Base-by-base conservation (phyloP, 2,797 vertebrate genomes). In the Columba guinea region DNA sequence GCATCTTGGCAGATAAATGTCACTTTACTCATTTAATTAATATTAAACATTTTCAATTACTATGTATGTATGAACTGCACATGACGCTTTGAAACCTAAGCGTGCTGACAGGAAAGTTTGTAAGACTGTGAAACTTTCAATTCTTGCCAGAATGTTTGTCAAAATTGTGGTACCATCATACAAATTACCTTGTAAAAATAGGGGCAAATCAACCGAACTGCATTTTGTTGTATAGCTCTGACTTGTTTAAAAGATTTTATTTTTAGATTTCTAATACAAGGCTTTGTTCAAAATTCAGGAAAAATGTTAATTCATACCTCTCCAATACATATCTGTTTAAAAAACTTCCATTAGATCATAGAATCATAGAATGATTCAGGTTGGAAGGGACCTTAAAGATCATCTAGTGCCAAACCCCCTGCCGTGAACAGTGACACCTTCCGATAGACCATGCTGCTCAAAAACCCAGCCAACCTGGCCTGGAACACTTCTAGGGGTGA, bases 31-130 rank as follows among this genome's bases (percentile, higher is more conserved):
- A 13, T 56, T 62, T 94, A 92, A 92, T 95, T 78, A 90, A 92
- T 88, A 96, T 93, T 93, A 92, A 94, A 90, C 46, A 65, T 75
- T 79, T 23, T 89, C 59, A 84, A 78, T 90, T 93, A 87, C 56
- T 81, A 81, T 84, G 53, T 60, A 82, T 92, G 89, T 91, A 84
- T 92, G 79, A 95, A 89, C 32, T 68, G 44, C 44, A 46, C 44
- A 46, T 46, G 55, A 84, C 84, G 55, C 17, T 87, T 62, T 95
- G 63, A 95, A 93, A 91, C 27, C 26, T 89, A 65, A 84, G 27
- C 49, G 59, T 65, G 39, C 35, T 89, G 70, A 87, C 63, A 89
- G 34, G 19, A 65, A 82, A 79, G 17, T 56, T 84, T 92, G 78
- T 53, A 71, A 91, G 67, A n/a, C 69, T 84, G 81, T 73, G 75